phyloP scores from a whole-genome alignment of 35 echinoderm and acorn worm genomes.

The Anneissia japonica region DNA sequence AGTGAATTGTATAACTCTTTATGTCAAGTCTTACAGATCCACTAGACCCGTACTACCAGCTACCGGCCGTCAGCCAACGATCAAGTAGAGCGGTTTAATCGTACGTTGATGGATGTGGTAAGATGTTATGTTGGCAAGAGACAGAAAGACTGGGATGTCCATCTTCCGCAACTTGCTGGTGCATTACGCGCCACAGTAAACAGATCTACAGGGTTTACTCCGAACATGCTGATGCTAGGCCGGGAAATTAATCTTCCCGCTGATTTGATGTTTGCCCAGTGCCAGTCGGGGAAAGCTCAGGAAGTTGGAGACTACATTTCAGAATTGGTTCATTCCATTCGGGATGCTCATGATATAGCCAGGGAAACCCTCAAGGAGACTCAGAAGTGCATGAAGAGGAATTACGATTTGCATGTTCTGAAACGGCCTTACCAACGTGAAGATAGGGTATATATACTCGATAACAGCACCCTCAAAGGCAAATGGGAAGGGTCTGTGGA shows the following conservation, averaged over 20 bases:
- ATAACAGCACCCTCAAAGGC: no score
- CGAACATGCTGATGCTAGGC: constrained; percentile 47
- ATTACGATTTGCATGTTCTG: constrained; percentile 34
- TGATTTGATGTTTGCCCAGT: constrained; percentile 21
- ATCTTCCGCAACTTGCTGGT: constrained; percentile 32
- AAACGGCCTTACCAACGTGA: background rate
- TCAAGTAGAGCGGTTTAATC: background rate
- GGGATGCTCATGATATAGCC: constrained; percentile 21
- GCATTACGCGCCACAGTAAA: constrained; percentile 48
- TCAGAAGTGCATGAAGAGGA: constrained; percentile 29
- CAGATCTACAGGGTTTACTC: constrained; percentile 32
- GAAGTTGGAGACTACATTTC: background rate
- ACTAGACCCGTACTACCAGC: background rate
- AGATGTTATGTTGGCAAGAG: constrained; percentile 24
- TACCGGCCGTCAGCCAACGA: background rate
- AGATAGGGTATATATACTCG: constrained; percentile 41
- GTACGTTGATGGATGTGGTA: constrained; percentile 20
- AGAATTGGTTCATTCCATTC: background rate
- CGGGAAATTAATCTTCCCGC: constrained; percentile 40
- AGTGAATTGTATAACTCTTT: background rate
- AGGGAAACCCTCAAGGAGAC: constrained; percentile 9
- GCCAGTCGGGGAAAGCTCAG: background rate
- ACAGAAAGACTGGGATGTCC: constrained; percentile 26
- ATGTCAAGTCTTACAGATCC: background rate
- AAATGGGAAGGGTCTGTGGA: constrained; percentile 39